A percentile compares a stretch with the other conserved stretches of the same genome.
Conservation (phyloP, 2,888 invertebrate genomes). For the Parapristionchus giblindavisi region DNA sequence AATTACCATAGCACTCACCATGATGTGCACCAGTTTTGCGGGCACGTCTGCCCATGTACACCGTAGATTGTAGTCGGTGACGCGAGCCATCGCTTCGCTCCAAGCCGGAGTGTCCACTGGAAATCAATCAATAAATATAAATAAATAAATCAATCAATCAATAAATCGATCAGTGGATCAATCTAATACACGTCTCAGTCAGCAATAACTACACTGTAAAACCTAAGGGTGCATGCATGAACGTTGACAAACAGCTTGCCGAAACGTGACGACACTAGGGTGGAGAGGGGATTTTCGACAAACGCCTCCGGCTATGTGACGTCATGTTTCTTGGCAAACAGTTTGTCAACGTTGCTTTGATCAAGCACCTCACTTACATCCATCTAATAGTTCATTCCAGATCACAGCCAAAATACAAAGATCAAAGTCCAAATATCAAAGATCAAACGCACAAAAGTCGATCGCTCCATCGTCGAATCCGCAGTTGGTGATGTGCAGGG, state of each 20-base stretch:
- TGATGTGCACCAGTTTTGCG: background rate
- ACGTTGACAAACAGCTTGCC: too few relatives aligned
- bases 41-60: constrained; percentile 16
- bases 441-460: constrained; percentile 11
- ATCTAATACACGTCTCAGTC: background rate
- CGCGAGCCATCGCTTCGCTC: constrained; percentile 2
- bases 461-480: constrained; percentile 26
- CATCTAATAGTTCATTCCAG: too few relatives aligned
- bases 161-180: too few relatives aligned
- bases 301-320: too few relatives aligned
- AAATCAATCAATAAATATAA: background rate
- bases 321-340: background rate
- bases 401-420: too few relatives aligned
- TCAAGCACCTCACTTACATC: background rate
- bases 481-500: constrained; percentile 27
- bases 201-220: background rate
- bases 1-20: too few relatives aligned
- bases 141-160: too few relatives aligned
- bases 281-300: too few relatives aligned
- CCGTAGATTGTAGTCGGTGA: background rate
- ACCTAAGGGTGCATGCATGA: too few relatives aligned
- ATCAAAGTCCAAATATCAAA: too few relatives aligned
- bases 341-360: background rate
- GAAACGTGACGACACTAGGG: too few relatives aligned
- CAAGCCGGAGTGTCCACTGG: constrained; percentile 1